Conservation (phyloP, 2,113 vertebrate genomes). For the Hypanus sabinus region DNA sequence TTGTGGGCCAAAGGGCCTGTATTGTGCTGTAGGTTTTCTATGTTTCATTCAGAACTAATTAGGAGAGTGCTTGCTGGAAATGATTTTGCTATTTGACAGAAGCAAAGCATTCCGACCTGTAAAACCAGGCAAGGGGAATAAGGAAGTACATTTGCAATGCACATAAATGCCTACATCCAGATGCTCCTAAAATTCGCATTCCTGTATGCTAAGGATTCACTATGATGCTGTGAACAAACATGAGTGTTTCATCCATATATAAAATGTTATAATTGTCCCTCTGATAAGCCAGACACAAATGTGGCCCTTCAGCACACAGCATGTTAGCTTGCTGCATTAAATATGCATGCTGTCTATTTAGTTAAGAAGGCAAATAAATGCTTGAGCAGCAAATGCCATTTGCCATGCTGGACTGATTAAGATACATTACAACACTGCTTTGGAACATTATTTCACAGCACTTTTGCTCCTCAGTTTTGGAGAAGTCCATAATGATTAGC, state of each 20-base stretch:
- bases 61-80: neutral
- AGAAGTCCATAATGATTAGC: conserved; percentile 8
- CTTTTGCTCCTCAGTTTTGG: neutral
- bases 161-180: neutral
- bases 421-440: neutral
- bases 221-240: neutral
- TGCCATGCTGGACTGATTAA: conserved; percentile 8
- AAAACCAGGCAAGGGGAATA: neutral
- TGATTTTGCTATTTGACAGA: neutral
- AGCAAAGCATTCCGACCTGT: neutral
- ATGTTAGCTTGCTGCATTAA: neutral
- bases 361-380: conserved; percentile 13
- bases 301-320: neutral
- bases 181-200: neutral
- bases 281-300: neutral
- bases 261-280: neutral
- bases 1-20: too few species aligned
- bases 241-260: neutral
- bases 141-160: neutral
- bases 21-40: too few species aligned
- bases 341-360: conserved; percentile 21
- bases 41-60: neutral
- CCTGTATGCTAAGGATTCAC: neutral
- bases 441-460: conserved; percentile 23
- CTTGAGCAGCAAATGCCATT: conserved; percentile 15